Evolutionary conservation across 2,113 vertebrate species (phyloP).

Genomic region (Apaloderma vittatum): DNA sequence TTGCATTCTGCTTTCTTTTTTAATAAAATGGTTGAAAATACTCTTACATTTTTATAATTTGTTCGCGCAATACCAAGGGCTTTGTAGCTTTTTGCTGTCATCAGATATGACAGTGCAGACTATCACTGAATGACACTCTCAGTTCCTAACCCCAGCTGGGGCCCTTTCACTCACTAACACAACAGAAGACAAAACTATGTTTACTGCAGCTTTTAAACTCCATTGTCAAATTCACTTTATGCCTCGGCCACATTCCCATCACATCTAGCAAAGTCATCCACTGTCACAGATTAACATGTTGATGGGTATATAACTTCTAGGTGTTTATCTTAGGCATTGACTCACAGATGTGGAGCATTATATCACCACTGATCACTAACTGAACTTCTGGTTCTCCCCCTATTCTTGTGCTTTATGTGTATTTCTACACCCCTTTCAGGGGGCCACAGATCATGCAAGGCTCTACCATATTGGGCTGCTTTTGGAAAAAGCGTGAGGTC

Average conservation of each 20-base stretch:
- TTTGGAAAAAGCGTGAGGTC: neutral
- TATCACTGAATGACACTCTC: neutral
- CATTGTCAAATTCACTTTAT: neutral
- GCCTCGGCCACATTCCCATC: neutral
- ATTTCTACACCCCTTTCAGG: neutral
- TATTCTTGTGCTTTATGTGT: neutral
- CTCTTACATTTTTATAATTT: neutral
- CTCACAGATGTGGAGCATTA: neutral
- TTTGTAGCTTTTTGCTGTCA: neutral
- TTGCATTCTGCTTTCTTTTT: neutral
- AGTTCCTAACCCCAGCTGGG: neutral
- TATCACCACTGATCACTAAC: neutral
- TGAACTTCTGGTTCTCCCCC: neutral
- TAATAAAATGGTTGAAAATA: neutral
- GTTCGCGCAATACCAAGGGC: neutral
- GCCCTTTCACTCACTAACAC: neutral
- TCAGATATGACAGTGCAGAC: neutral
- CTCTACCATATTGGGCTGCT: neutral
- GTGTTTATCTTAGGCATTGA: neutral
- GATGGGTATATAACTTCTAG: neutral
- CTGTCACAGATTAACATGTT: neutral
- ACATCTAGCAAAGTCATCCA: neutral
- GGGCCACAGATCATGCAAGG: neutral
- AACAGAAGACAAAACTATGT: neutral
- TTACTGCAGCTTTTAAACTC: neutral